Evolutionary conservation across 2,113 vertebrate genomes (phyloP).

Genomic region (Paraplagusia blochii): DNA sequence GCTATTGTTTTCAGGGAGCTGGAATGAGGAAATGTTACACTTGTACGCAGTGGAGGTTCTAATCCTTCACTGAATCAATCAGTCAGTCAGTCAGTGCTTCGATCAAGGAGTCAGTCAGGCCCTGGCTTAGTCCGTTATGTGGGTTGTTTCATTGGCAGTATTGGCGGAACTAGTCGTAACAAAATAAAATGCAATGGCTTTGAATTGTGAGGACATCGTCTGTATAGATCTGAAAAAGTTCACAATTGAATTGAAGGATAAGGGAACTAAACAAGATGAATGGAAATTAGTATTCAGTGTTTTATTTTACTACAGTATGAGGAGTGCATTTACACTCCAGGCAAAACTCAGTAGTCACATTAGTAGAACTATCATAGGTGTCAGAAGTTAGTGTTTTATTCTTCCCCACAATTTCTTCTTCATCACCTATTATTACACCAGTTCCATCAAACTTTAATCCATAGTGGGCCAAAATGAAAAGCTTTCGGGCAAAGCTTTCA

Average conservation of each 20-base stretch:
- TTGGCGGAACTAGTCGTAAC: too few relatives aligned
- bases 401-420: too few relatives aligned
- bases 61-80: constrained; percentile 18
- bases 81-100: constrained; percentile 7
- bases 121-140: constrained; percentile 15
- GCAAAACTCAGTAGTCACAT: too few relatives aligned
- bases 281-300: not conserved
- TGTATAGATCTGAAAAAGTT: not conserved
- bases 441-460: too few relatives aligned
- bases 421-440: too few relatives aligned
- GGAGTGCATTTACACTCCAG: too few relatives aligned
- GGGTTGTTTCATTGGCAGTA: not conserved
- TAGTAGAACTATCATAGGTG: too few relatives aligned
- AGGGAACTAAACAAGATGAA: not conserved
- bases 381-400: too few relatives aligned
- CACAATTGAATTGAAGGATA: not conserved
- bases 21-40: constrained; percentile 40
- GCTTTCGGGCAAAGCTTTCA: too few relatives aligned
- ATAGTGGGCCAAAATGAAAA: too few relatives aligned
- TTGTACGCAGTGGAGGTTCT: constrained; percentile 10
- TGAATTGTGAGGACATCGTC: not conserved
- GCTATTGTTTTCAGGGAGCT: constrained; percentile 40
- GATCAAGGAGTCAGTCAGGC: constrained; percentile 17
- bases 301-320: not conserved
- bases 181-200: not conserved